Conservation (phyloP, 2,888 invertebrate genomes). For the Ormyrus labotus region DNA sequence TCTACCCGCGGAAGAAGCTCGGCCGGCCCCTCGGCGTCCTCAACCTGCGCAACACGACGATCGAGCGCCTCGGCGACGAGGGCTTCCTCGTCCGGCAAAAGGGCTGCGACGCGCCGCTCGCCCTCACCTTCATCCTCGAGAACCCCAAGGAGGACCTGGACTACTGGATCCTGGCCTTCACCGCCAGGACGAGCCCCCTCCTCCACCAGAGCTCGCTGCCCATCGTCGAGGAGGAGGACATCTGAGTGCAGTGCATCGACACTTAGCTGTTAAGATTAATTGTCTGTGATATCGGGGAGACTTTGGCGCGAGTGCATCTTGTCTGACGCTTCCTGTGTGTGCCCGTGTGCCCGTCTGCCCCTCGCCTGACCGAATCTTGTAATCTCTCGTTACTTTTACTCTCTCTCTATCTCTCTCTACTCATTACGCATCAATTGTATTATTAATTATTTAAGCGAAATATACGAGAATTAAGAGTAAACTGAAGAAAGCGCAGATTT, state of each 20-base stretch:
- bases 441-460: too few relatives aligned
- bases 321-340: too few relatives aligned
- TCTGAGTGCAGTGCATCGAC: slow-evolving; percentile 66
- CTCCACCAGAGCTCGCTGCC: slow-evolving; percentile 79
- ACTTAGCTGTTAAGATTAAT: too few relatives aligned
- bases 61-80: slow-evolving; percentile 77
- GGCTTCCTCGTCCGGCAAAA: slow-evolving; percentile 80
- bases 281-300: too few relatives aligned
- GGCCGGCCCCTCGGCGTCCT: slow-evolving; percentile 81
- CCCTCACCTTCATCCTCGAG: slow-evolving; percentile 79
- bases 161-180: slow-evolving; percentile 80
- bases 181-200: slow-evolving; percentile 76
- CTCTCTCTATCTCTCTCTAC: neutral
- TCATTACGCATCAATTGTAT: neutral
- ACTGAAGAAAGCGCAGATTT: neutral
- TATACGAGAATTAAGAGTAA: too few relatives aligned
- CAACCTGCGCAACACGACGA: slow-evolving; percentile 80
- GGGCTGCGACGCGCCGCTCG: slow-evolving; percentile 81
- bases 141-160: slow-evolving; percentile 78
- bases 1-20: slow-evolving; percentile 81
- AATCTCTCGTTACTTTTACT: too few relatives aligned
- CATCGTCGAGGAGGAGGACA: slow-evolving; percentile 81
- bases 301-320: too few relatives aligned
- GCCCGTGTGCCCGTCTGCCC: too few relatives aligned
- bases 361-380: too few relatives aligned